Percentiles rank a stretch among this genome's conserved stretches.
Conservation (phyloP, 92 coral and sea anemone species). For the Diadumene lineata region DNA sequence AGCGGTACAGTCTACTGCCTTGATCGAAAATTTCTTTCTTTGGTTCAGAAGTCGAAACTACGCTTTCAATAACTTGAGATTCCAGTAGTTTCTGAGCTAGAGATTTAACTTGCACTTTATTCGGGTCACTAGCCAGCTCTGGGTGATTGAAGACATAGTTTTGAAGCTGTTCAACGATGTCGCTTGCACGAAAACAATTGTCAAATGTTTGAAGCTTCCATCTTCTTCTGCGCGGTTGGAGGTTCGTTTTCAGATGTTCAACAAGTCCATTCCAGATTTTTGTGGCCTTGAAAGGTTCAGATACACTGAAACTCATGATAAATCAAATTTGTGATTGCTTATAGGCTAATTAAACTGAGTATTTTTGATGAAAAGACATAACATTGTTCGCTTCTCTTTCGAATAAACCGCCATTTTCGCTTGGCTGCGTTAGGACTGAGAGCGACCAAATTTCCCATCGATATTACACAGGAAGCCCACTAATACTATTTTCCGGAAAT, state of each 20-base stretch:
- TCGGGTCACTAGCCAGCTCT: conserved; percentile 75
- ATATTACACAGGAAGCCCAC: background rate
- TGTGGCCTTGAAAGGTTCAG: conserved; percentile 92
- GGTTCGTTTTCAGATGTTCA: conserved; percentile 64
- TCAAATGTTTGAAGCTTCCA: conserved; percentile 92
- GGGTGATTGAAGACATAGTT: conserved; percentile 75
- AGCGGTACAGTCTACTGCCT: conserved; percentile 61
- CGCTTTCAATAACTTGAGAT: conserved; percentile 83
- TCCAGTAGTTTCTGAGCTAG: conserved; percentile 87
- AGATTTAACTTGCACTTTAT: conserved; percentile 79
- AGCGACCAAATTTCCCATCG: background rate
- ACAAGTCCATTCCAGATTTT: conserved; percentile 94
- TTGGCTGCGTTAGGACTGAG: conserved; percentile 14
- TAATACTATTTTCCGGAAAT: background rate
- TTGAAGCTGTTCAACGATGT: conserved; percentile 75
- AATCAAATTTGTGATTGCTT: background rate
- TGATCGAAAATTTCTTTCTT: conserved; percentile 53
- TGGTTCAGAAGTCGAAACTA: conserved; percentile 13
- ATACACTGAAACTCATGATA: conserved; percentile 11
- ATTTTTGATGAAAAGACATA: background rate
- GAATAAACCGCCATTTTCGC: conserved; percentile 45
- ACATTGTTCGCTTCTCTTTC: too few species aligned
- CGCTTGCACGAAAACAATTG: conserved; percentile 89
- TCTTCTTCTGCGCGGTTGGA: conserved; percentile 81
- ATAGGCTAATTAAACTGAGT: background rate